phyloP scores from a whole-genome alignment of 2,113 vertebrate species.

The Laticauda colubrina region DNA sequence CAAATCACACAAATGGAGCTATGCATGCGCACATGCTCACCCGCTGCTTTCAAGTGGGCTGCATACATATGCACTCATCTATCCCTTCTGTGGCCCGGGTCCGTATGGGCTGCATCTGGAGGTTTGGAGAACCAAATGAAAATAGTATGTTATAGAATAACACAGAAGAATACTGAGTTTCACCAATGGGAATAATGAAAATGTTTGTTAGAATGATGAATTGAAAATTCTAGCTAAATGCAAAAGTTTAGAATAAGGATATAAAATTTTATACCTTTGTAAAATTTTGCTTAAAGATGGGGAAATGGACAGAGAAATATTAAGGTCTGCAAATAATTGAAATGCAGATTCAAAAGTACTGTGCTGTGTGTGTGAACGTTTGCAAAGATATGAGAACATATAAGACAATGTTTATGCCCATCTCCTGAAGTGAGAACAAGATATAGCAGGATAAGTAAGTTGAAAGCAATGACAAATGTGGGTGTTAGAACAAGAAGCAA shows the following conservation, averaged over 20 bases:
- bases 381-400: background rate
- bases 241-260: background rate
- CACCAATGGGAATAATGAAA: background rate
- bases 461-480: background rate
- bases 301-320: background rate
- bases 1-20: too few relatives aligned
- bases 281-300: background rate
- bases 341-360: background rate
- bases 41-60: too few relatives aligned
- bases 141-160: background rate
- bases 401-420: background rate
- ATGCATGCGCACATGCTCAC: too few relatives aligned
- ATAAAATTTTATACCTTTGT: background rate
- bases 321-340: background rate
- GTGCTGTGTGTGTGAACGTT: background rate
- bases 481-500: background rate
- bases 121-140: background rate
- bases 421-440: background rate
- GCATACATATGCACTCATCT: too few relatives aligned
- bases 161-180: background rate
- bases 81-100: too few relatives aligned
- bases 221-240: background rate
- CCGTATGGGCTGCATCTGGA: too few relatives aligned
- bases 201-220: background rate
- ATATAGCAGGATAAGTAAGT: background rate